Evolutionary conservation across 2,888 invertebrate species (phyloP).

Genomic region (Euplexia lucipara): DNA sequence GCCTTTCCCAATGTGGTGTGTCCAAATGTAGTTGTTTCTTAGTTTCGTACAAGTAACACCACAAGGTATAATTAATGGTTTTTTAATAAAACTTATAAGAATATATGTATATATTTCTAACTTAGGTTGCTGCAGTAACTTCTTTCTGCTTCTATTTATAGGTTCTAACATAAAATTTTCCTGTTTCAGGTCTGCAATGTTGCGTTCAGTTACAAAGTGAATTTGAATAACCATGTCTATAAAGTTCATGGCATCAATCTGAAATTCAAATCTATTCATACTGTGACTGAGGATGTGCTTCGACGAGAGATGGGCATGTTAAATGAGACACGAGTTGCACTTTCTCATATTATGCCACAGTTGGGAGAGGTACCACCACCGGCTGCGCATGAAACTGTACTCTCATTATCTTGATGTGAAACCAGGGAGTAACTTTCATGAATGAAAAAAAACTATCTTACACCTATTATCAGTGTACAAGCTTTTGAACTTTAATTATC

Average conservation of each 20-base stretch:
- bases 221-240: constrained; percentile 87
- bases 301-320: constrained; percentile 82
- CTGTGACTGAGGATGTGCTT: constrained; percentile 85
- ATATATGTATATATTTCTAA: background rate
- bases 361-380: constrained; percentile 79
- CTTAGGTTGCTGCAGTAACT: background rate
- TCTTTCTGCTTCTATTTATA: background rate
- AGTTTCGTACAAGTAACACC: no score
- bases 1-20: no score
- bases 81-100: no score
- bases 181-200: constrained; percentile 86
- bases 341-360: constrained; percentile 83
- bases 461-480: constrained; percentile 14
- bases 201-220: constrained; percentile 89
- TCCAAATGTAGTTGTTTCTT: no score
- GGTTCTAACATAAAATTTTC: background rate
- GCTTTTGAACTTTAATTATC: constrained; percentile 9
- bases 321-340: constrained; percentile 79
- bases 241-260: constrained; percentile 88
- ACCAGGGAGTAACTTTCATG: constrained; percentile 5
- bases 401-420: constrained; percentile 53
- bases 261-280: constrained; percentile 89
- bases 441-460: constrained; percentile 21
- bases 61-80: no score
- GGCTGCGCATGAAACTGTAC: constrained; percentile 82